Evolutionary conservation across 2,888 invertebrate genomes (phyloP).

Genomic region (Ephialtes manifestator): DNA sequence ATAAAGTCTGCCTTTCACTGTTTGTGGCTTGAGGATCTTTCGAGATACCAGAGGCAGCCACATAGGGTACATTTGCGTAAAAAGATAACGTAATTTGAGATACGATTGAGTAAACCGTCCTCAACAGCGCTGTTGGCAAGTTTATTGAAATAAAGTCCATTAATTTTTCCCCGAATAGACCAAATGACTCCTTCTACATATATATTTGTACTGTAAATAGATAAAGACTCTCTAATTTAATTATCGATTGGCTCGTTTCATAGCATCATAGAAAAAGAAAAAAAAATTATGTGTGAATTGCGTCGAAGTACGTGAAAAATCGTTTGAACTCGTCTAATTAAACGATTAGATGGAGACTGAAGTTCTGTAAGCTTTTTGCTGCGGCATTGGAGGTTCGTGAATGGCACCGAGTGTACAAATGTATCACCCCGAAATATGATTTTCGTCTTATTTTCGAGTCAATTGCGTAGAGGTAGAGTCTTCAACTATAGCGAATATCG

Average conservation of each 20-base stretch:
- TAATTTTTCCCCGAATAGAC: slow-evolving; percentile 60
- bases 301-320: background rate
- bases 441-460: slow-evolving; percentile 6
- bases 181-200: slow-evolving; percentile 68
- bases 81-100: slow-evolving; percentile 24
- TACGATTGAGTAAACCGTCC: slow-evolving; percentile 62
- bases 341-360: background rate
- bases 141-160: slow-evolving; percentile 39
- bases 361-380: slow-evolving; percentile 2
- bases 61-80: background rate
- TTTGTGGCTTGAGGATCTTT: background rate
- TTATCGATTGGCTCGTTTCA: slow-evolving; percentile 54
- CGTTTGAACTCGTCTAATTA: background rate
- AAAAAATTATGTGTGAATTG: background rate
- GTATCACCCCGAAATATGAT: slow-evolving; percentile 6
- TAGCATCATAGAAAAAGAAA: slow-evolving; percentile 38
- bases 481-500: slow-evolving; percentile 3
- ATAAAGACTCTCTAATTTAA: slow-evolving; percentile 60
- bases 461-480: slow-evolving; percentile 1
- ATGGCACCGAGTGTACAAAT: slow-evolving; percentile 39
- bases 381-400: slow-evolving; percentile 19
- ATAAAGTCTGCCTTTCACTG: background rate
- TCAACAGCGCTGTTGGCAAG: slow-evolving; percentile 54
- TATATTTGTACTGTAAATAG: slow-evolving; percentile 67
- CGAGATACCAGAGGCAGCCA: background rate